A percentile compares a stretch with the other conserved stretches of the same genome.
phyloP scores from a whole-genome alignment of 64 coral and sea anemone species.

The Porites lutea region DNA sequence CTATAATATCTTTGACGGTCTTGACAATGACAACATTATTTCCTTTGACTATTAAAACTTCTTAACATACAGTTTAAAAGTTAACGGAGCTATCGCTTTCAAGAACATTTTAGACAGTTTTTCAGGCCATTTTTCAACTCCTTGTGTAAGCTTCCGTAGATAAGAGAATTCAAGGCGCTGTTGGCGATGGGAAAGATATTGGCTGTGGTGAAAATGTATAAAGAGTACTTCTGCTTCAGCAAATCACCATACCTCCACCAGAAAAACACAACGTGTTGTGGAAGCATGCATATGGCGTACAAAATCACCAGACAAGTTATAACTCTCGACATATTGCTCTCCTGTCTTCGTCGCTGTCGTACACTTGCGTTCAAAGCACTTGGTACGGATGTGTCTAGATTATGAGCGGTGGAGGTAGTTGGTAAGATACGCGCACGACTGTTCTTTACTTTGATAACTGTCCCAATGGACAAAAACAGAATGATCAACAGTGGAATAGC shows the following conservation, averaged over 20 bases:
- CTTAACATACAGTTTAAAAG: too few relatives aligned
- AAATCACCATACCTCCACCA: slow-evolving; percentile 82
- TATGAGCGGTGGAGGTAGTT: slow-evolving; percentile 9
- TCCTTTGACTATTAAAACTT: too few relatives aligned
- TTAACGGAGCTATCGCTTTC: not conserved
- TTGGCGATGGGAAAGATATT: slow-evolving; percentile 89
- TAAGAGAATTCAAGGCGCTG: slow-evolving; percentile 79
- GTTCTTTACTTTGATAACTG: slow-evolving; percentile 59
- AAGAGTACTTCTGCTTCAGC: slow-evolving; percentile 61
- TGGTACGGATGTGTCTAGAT: not conserved
- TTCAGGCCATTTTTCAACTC: slow-evolving; percentile 70
- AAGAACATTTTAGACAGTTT: slow-evolving; percentile 39
- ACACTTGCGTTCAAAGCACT: slow-evolving; percentile 28
- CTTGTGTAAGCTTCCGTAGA: slow-evolving; percentile 83
- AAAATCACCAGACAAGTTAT: slow-evolving; percentile 71
- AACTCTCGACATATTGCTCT: slow-evolving; percentile 72
- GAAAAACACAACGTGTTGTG: slow-evolving; percentile 85
- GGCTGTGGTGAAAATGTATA: slow-evolving; percentile 79
- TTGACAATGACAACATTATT: too few relatives aligned
- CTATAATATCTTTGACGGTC: too few relatives aligned
- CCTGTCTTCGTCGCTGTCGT: slow-evolving; percentile 60
- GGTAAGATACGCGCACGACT: slow-evolving; percentile 65
- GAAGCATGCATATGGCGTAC: slow-evolving; percentile 83
- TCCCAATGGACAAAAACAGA: slow-evolving; percentile 55
- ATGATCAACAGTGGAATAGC: slow-evolving; percentile 68